A percentile compares a stretch with the other conserved stretches of the same genome.
Conservation (phyloP, 2,113 vertebrate species). For the Grantiella picta region DNA sequence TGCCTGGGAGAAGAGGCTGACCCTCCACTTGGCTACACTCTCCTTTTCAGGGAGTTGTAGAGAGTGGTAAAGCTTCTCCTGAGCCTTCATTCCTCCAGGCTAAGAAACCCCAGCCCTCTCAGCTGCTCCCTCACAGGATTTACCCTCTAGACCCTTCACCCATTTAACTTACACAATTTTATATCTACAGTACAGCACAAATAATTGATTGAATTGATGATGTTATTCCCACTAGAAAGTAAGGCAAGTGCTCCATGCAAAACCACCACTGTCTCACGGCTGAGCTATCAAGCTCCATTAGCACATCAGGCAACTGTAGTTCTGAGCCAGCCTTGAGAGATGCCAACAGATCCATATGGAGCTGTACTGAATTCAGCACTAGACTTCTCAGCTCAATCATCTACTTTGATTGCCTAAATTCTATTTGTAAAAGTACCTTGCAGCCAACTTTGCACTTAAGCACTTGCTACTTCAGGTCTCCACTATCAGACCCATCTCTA, state of each 20-base stretch:
- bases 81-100: background rate
- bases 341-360: background rate
- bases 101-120: background rate
- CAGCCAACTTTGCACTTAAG: background rate
- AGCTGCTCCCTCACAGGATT: background rate
- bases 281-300: background rate
- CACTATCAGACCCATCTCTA: background rate
- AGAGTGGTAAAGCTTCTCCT: background rate
- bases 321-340: background rate
- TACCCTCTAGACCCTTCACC: background rate
- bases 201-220: background rate
- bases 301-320: background rate
- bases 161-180: background rate
- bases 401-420: background rate
- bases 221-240: background rate
- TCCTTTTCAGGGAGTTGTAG: background rate
- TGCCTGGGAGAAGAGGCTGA: background rate
- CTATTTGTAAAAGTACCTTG: background rate
- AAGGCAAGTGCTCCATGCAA: background rate
- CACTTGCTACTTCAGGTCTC: background rate
- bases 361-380: background rate
- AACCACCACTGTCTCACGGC: background rate
- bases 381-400: background rate
- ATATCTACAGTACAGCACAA: background rate
- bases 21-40: no score